A percentile compares a stretch with the other conserved stretches of the same genome.
Evolutionary conservation across 2,113 vertebrate species (phyloP).

Genomic region (Amblyopsis rosae): DNA sequence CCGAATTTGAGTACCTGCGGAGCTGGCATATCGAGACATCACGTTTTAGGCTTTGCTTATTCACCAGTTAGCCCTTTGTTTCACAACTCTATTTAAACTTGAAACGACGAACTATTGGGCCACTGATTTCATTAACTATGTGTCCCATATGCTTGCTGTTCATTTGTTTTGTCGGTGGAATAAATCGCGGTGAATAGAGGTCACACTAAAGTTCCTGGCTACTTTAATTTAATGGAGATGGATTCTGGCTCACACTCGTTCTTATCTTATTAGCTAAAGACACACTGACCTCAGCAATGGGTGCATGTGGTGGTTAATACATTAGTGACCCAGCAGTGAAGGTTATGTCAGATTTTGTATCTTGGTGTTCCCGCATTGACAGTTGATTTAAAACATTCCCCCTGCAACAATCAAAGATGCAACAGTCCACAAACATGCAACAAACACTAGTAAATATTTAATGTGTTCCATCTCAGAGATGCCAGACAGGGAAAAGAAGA

Average conservation of each 20-base stretch:
- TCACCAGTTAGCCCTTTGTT: background rate
- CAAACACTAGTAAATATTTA: slow-evolving; percentile 31
- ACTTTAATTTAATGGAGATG: slow-evolving; percentile 64
- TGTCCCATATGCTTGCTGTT: slow-evolving; percentile 51
- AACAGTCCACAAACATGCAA: background rate
- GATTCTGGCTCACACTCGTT: slow-evolving; percentile 23
- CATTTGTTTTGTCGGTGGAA: slow-evolving; percentile 46
- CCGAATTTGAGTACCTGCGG: too few species aligned
- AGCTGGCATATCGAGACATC: too few species aligned
- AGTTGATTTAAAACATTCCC: background rate
- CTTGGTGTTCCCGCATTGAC: background rate
- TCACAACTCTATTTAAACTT: slow-evolving; percentile 36
- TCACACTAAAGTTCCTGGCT: slow-evolving; percentile 49
- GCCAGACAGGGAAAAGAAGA: slow-evolving; percentile 7
- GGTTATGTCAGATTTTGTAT: slow-evolving; percentile 15
- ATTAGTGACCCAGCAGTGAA: slow-evolving; percentile 35
- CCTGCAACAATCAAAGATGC: background rate
- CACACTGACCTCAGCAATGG: slow-evolving; percentile 41
- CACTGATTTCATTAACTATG: slow-evolving; percentile 48
- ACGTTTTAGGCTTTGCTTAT: too few species aligned
- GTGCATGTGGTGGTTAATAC: slow-evolving; percentile 38
- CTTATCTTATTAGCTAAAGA: slow-evolving; percentile 48
- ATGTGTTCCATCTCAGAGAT: slow-evolving; percentile 19
- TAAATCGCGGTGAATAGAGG: slow-evolving; percentile 53
- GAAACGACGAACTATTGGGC: slow-evolving; percentile 28